phyloP scores from a whole-genome alignment of 2,888 invertebrate genomes.

The Scaptomyza parva region DNA sequence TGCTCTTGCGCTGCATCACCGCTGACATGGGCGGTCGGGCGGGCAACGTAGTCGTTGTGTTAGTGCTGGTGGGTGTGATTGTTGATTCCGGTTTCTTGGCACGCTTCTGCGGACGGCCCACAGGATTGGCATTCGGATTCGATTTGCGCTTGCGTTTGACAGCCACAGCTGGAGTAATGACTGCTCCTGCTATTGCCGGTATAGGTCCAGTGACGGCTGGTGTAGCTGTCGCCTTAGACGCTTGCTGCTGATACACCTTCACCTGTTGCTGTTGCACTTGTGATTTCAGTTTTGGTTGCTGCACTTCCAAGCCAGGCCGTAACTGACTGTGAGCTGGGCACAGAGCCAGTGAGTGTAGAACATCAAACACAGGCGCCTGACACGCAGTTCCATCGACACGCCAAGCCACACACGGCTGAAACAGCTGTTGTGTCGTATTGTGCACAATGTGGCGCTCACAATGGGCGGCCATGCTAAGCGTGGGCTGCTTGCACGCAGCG shows the following conservation, averaged over 20 bases:
- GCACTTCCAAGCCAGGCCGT: conserved; percentile 87
- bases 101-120: conserved; percentile 86
- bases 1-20: conserved; percentile 81
- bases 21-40: conserved; percentile 58
- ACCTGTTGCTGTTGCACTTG: conserved; percentile 9
- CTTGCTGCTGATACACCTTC: conserved; percentile 18
- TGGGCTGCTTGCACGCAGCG: conserved; percentile 76
- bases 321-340: conserved; percentile 94
- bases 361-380: conserved; percentile 91
- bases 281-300: conserved; percentile 9
- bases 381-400: conserved; percentile 92
- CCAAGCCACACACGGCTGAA: conserved; percentile 92
- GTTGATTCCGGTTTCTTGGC: conserved; percentile 84
- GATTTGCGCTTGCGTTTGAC: conserved; percentile 73
- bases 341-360: conserved; percentile 92
- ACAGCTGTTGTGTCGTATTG: conserved; percentile 93
- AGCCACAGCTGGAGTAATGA: conserved; percentile 1
- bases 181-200: conserved; percentile 16
- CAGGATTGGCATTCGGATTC: conserved; percentile 70
- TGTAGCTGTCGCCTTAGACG: conserved; percentile 17
- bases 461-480: conserved; percentile 88
- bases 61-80: conserved; percentile 23
- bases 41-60: conserved; percentile 16
- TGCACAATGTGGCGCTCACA: conserved; percentile 94
- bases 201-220: conserved; percentile 26